Evolutionary conservation across 2,113 vertebrate genomes (phyloP).

Genomic region (Tachysurus fulvidraco): DNA sequence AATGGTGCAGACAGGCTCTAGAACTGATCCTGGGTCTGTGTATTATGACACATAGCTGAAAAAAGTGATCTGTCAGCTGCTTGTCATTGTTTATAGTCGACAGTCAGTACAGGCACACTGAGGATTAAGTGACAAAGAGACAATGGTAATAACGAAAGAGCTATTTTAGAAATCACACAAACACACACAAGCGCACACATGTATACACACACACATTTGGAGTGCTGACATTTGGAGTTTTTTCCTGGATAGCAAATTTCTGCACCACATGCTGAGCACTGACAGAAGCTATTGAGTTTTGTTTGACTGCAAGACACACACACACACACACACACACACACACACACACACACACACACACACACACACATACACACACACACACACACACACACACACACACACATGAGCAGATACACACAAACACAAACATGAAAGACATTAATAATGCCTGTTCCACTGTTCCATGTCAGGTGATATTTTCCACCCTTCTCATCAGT

Average conservation of each 20-base stretch:
- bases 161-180: conserved; percentile 40
- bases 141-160: conserved; percentile 42
- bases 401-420: conserved; percentile 15
- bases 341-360: conserved; percentile 35
- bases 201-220: conserved; percentile 11
- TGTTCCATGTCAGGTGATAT: conserved; percentile 51
- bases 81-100: conserved; percentile 37
- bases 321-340: conserved; percentile 21
- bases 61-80: conserved; percentile 39
- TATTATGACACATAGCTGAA: neutral
- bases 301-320: conserved; percentile 44
- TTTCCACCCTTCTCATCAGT: conserved; percentile 49
- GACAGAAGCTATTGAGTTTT: conserved; percentile 30
- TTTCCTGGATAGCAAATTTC: conserved; percentile 37
- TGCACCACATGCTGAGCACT: conserved; percentile 43
- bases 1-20: neutral
- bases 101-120: conserved; percentile 40
- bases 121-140: conserved; percentile 47
- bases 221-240: conserved; percentile 43
- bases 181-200: conserved; percentile 3
- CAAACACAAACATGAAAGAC: conserved; percentile 40
- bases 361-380: conserved; percentile 30
- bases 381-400: conserved; percentile 37
- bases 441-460: conserved; percentile 50
- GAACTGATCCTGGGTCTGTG: conserved; percentile 7